Base-by-base conservation (phyloP, 1,140 invertebrate species). In the Piezodorus guildinii region DNA sequence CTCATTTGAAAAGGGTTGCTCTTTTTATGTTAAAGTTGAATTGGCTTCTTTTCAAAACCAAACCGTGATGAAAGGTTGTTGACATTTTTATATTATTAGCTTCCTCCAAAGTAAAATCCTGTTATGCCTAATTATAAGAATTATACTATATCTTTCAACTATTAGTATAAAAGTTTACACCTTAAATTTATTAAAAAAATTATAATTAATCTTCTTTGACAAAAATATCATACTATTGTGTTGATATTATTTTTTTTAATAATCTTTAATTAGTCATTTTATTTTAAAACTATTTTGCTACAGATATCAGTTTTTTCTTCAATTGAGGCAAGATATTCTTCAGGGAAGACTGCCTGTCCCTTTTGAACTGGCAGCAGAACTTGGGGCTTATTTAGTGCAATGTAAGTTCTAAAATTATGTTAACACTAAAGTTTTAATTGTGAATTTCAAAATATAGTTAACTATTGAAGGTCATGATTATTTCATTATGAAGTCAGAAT, bases 251-350 rank as follows among this genome's bases (percentile, higher is more conserved):
- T 30, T 19, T 6, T 6, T 17, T 51, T 62, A 23, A 45, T 4
- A 45, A 16, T 25, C 10, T 21, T 30, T 21, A 27, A 12, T 49
- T 39, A 39, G 12, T 39, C 6, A 10, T 34, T 1, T 19, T 8
- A 23, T 58, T 44, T 59, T 56, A 27, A 39, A 60, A 49, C 6
- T 66, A 51, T 69, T 69, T 72, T 66, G 70, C 77, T 75, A 3
- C 78, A 96, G 94, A 80, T 96, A 96, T 78, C 91, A 96, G 77
- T 90, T 96, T 76, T 96, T 94, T 74, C 81, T 96, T 52, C 94
- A 97, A 82, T 82, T 96, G 69, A 95, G 96, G 76, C 89, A 94
- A 78, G 94, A 97, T 73, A 90, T 97, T 68, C 78, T 94, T 17
- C 90, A 91, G 71, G 94, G 92, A 63, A 82, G 91, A 67, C 76